Conservation (phyloP, 1,140 invertebrate genomes). For the Drosophila arizonae region DNA sequence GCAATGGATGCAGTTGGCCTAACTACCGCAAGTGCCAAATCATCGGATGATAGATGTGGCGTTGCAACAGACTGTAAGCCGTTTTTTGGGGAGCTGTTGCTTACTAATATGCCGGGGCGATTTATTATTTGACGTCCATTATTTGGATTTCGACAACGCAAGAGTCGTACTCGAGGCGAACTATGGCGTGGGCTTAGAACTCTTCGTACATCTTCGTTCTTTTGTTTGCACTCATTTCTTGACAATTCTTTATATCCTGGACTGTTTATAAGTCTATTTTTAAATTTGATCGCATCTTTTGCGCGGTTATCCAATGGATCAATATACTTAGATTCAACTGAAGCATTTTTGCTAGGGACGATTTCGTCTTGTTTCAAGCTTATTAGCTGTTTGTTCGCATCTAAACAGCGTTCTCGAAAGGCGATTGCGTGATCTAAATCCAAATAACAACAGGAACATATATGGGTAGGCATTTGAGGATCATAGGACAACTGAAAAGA, state of each 20-base stretch:
- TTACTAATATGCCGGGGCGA: background rate
- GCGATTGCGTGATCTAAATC: slow-evolving; percentile 54
- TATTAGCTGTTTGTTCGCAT: slow-evolving; percentile 31
- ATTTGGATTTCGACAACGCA: slow-evolving; percentile 16
- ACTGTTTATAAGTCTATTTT: background rate
- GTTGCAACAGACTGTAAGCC: background rate
- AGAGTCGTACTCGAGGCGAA: slow-evolving; percentile 14
- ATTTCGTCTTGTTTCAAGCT: background rate
- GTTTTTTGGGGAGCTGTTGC: background rate
- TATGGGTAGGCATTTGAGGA: slow-evolving; percentile 46
- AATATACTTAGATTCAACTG: background rate
- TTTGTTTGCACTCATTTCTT: background rate
- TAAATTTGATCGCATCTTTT: background rate
- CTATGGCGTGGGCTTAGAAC: background rate
- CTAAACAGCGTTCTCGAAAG: slow-evolving; percentile 57
- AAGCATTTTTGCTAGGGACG: too few relatives aligned
- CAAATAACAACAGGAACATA: slow-evolving; percentile 63
- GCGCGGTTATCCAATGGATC: slow-evolving; percentile 21
- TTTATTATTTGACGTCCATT: background rate
- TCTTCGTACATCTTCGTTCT: background rate
- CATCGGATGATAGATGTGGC: background rate
- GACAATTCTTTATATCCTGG: background rate
- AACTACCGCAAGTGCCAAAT: too few relatives aligned
- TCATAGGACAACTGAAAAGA: slow-evolving; percentile 30
- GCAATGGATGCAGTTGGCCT: background rate